Conservation (phyloP, 1,140 invertebrate species). For the Zaprionus capensis region DNA sequence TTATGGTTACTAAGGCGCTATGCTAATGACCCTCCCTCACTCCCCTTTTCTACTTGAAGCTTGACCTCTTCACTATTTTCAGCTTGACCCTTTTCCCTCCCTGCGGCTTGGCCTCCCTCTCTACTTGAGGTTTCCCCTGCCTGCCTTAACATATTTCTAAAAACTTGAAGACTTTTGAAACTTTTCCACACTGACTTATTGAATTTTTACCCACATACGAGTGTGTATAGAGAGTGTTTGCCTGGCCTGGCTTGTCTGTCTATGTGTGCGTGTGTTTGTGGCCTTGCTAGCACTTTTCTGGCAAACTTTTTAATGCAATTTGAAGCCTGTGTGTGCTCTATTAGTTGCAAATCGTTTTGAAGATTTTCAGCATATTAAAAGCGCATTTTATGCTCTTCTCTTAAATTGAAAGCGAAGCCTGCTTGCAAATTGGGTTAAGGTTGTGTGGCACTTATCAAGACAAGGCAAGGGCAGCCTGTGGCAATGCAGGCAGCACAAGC, state of each 20-base stretch:
- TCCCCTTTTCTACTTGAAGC: neutral
- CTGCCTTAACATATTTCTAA: conserved; percentile 8
- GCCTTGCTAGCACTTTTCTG: conserved; percentile 49
- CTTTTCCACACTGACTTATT: conserved; percentile 68
- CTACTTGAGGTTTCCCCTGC: too few species aligned
- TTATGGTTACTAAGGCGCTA: conserved; percentile 42
- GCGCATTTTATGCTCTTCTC: conserved; percentile 25
- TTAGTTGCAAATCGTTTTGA: conserved; percentile 74
- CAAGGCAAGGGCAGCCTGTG: conserved; percentile 15
- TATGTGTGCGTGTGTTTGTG: conserved; percentile 36
- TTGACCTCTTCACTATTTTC: too few species aligned
- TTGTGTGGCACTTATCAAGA: conserved; percentile 28
- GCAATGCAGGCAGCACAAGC: conserved; percentile 7
- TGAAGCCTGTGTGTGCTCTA: conserved; percentile 64
- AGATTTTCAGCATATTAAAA: conserved; percentile 78
- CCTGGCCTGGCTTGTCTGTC: too few species aligned
- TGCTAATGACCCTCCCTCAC: conserved; percentile 17
- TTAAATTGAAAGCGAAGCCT: conserved; percentile 60
- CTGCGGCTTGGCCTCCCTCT: neutral
- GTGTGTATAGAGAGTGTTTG: conserved; percentile 8
- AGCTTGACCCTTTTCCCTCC: too few species aligned
- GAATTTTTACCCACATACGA: conserved; percentile 49
- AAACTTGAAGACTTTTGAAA: conserved; percentile 35
- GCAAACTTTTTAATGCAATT: conserved; percentile 79
- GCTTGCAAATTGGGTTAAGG: conserved; percentile 72